These are phyloP conservation scores for Apis cerana DNA, from an alignment of 1,140 invertebrate genomes.

Conservation along the genomic window DNA sequence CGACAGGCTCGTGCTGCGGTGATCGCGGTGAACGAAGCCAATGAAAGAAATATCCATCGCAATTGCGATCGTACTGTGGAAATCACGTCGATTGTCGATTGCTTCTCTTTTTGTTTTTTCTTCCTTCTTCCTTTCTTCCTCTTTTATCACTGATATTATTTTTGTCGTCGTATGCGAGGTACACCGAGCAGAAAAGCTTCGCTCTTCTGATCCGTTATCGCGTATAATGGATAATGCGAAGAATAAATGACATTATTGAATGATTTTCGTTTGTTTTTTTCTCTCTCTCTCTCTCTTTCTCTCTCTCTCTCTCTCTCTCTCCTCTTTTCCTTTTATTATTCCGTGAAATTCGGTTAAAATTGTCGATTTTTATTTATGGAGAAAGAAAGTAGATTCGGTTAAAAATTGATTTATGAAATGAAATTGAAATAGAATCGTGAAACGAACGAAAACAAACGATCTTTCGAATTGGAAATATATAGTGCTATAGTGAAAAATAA, in stretches of 20 bases:
- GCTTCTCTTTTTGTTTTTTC: rapidly evolving
- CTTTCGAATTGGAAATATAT: neutral
- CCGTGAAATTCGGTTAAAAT: neutral
- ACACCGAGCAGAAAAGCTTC: conserved; percentile 25
- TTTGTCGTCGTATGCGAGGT: conserved; percentile 69
- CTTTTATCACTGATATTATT: conserved; percentile 37
- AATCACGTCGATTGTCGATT: neutral
- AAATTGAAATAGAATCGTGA: neutral
- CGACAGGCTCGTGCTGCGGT: neutral
- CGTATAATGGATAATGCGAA: neutral
- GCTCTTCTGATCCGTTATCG: conserved; percentile 14
- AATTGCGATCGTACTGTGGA: conserved; percentile 5
- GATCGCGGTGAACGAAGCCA: neutral
- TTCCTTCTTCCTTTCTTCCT: neutral
- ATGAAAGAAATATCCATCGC: neutral
- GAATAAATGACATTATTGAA: conserved; percentile 3
- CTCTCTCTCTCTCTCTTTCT: too few species aligned
- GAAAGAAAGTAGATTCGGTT: neutral
- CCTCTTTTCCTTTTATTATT: too few species aligned
- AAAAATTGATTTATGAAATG: conserved; percentile 11
- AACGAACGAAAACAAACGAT: neutral
- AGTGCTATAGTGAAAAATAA: neutral
- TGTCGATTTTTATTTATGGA: neutral
- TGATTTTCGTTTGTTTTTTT: neutral
- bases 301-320: too few species aligned